Conservation (phyloP, 37 sponge, comb jelly and placozoan genomes). For the Hexactinellida sp. region DNA sequence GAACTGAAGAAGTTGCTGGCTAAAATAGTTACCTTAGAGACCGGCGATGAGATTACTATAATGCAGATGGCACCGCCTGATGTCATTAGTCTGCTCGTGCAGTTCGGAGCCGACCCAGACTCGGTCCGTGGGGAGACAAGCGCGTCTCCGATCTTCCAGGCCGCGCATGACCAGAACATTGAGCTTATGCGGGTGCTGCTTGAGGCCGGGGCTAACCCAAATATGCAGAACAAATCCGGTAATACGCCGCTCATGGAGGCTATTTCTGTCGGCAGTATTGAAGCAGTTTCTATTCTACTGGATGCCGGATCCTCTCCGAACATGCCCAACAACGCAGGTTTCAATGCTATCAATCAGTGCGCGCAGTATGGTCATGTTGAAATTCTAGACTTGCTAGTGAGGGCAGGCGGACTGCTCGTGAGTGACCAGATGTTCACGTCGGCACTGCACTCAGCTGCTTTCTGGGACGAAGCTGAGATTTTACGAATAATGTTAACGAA, state of each 20-base stretch:
- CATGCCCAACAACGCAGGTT: neutral
- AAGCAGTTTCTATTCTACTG: neutral
- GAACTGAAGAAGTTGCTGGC: neutral
- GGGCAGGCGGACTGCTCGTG: neutral
- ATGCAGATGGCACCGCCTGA: neutral
- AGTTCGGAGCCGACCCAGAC: neutral
- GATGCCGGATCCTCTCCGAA: neutral
- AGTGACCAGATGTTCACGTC: neutral
- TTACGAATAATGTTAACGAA: neutral
- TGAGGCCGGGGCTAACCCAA: slow-evolving; percentile 9
- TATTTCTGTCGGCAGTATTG: neutral
- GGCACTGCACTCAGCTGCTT: slow-evolving; percentile 13
- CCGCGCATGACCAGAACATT: neutral
- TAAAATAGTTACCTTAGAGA: neutral
- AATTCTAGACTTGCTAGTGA: neutral
- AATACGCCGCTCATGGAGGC: slow-evolving; percentile 18
- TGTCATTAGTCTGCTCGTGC: neutral
- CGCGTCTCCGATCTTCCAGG: neutral
- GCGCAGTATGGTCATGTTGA: slow-evolving; percentile 9
- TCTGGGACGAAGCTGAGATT: slow-evolving; percentile 18
- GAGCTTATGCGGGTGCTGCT: slow-evolving; percentile 11
- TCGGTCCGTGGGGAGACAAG: neutral
- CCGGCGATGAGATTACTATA: neutral
- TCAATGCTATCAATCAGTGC: neutral
- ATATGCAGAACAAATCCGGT: slow-evolving; percentile 8